Evolutionary conservation across 2,113 vertebrate genomes (phyloP).

Genomic region (Cyanoramphus novaezelandiae): DNA sequence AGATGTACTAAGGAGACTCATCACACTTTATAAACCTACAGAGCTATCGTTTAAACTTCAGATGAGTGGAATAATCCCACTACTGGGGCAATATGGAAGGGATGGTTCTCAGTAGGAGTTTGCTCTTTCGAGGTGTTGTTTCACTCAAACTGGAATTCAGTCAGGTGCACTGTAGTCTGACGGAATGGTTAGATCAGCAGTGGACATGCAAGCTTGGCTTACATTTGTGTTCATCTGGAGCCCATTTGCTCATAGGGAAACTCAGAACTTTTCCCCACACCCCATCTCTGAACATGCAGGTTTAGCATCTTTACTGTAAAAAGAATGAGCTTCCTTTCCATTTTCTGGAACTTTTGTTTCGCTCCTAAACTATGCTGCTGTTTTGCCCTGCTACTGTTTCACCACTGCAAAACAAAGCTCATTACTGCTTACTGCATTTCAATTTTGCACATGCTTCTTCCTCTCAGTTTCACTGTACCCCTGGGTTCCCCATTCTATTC

Average conservation of each 20-base stretch:
- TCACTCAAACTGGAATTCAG: background rate
- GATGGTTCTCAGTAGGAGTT: background rate
- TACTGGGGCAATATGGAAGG: fast-evolving
- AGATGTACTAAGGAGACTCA: background rate
- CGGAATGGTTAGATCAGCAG: background rate
- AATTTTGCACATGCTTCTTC: background rate
- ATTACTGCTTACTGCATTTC: background rate
- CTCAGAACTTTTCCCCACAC: fast-evolving
- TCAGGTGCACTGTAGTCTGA: background rate
- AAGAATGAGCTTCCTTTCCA: background rate
- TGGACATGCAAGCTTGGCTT: background rate
- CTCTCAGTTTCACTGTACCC: background rate
- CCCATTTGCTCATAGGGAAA: background rate
- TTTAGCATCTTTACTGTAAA: background rate
- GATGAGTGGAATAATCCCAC: background rate
- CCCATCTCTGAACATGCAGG: background rate
- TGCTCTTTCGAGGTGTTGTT: background rate
- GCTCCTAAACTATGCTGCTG: background rate
- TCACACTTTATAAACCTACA: background rate
- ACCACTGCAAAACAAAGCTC: background rate
- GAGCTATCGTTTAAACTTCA: background rate
- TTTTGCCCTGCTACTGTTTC: background rate
- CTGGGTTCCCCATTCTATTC: background rate
- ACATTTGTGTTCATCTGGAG: too few species aligned
- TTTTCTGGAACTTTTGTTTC: background rate